phyloP scores from a whole-genome alignment of 1,140 invertebrate genomes.

The Musca vetustissima region DNA sequence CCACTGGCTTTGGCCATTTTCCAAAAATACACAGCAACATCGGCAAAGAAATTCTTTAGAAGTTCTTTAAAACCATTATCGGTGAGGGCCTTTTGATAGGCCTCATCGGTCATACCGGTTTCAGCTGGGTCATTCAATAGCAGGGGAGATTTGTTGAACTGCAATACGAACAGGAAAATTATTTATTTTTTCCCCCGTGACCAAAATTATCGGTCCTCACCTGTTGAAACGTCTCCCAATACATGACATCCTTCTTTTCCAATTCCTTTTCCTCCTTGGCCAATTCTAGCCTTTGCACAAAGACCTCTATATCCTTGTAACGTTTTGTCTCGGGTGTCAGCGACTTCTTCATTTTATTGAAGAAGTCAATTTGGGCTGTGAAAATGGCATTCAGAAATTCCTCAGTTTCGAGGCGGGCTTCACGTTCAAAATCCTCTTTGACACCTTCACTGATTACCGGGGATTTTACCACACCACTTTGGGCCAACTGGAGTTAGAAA shows the following conservation, averaged over 20 bases:
- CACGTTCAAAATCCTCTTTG: constrained; percentile 34
- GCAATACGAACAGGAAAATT: background rate
- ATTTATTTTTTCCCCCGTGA: background rate
- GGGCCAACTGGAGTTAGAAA: too few relatives aligned
- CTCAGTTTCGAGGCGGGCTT: constrained; percentile 41
- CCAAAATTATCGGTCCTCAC: constrained; percentile 26
- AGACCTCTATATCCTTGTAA: constrained; percentile 36
- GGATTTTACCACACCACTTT: background rate
- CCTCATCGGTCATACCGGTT: constrained; percentile 38
- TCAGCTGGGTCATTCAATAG: constrained; percentile 38
- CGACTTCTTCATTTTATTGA: constrained; percentile 35
- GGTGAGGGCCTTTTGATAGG: constrained; percentile 39
- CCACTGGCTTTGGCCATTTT: constrained; percentile 43
- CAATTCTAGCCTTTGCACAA: constrained; percentile 33
- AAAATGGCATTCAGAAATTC: constrained; percentile 40
- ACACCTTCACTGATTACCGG: constrained; percentile 20
- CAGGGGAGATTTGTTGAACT: constrained; percentile 41
- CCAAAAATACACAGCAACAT: constrained; percentile 41
- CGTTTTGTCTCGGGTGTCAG: constrained; percentile 35
- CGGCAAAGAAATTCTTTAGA: constrained; percentile 33
- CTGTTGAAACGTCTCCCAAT: constrained; percentile 41
- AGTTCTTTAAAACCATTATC: constrained; percentile 43
- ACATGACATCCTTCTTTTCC: constrained; percentile 40
- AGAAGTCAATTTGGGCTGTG: constrained; percentile 44
- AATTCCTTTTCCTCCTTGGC: constrained; percentile 37